Evolutionary conservation across 1,140 invertebrate species (phyloP), one percentile per base, ranked within the genome.

Genomic region (Coptotermes formosanus): DNA sequence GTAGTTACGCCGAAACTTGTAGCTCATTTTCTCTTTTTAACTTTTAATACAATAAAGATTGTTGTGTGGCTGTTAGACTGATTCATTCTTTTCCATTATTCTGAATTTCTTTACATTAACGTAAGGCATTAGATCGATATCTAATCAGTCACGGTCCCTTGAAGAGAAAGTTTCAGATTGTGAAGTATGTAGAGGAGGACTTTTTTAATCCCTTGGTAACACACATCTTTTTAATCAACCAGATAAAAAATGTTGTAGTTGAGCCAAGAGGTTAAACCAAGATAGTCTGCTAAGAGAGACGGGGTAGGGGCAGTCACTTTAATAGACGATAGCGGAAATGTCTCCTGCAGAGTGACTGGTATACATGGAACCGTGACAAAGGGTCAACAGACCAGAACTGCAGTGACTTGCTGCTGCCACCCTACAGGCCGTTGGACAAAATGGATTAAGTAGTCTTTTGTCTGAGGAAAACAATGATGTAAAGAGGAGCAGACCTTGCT

Each of bases 371-470:
- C 64, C 64, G 64, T 75, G 64, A 75, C 64, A 75, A 75, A 75
- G 64, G 64, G 64, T 75, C n/a, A 75, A 75, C 64, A 75, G 64
- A 75, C 25, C 64, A 75, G 64, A 75, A 75, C n/a, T 30, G 14
- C 64, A n/a, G 64, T 30, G 6, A 25, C 52, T 55, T 55, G 52
- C 52, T 55, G 25, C 64, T 30, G 30, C 64, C 6, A 25, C 64
- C n/a, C 25, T n/a, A 75, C 64, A 25, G n/a, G 9, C 64, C 64
- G 64, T 75, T 75, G 64, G 2, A 75, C 64, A 75, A 75, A 75
- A 75, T 75, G 64, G 64, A 75, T n/a, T 75, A 75, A 75, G 64
- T 75, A 75, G 64, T 75, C 64, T 75, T 75, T 75, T 75, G 64
- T 75, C 64, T 75, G 64, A 75, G 64, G 25, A 75, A 75, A 75